These are phyloP conservation scores for Callyntrura sp. DNA, from an alignment of 2,888 invertebrate species.

Conservation along the genomic window DNA sequence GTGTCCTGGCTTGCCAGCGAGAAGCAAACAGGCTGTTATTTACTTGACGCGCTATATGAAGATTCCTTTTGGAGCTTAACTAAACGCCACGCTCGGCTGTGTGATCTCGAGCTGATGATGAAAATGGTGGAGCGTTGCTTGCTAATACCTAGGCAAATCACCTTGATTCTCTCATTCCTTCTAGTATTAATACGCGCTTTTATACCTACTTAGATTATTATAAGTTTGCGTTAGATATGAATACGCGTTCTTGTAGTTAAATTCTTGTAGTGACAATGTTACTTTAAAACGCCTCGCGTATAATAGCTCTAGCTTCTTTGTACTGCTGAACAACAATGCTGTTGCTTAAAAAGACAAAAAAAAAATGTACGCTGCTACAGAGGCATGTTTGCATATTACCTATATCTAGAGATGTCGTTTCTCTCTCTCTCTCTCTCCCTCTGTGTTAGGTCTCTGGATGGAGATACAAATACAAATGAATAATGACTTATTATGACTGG, in stretches of 20 bases:
- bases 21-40: too few species aligned
- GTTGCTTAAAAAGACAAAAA: not conserved
- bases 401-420: not conserved
- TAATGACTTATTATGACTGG: not conserved
- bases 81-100: not conserved
- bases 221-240: not conserved
- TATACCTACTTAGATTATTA: not conserved
- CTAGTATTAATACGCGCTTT: not conserved
- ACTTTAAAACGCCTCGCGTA: too few species aligned
- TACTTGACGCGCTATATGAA: too few species aligned
- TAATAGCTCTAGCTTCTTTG: not conserved
- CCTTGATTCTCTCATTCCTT: slow-evolving; percentile 24
- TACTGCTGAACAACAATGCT: slow-evolving; percentile 5
- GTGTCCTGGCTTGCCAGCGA: too few species aligned
- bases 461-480: slow-evolving; percentile 1
- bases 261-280: too few species aligned
- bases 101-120: not conserved
- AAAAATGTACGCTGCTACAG: not conserved
- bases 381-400: not conserved
- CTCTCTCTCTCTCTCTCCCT: not conserved
- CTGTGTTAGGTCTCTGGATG: not conserved
- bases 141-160: not conserved
- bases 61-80: not conserved
- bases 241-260: not conserved
- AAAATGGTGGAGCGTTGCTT: too few species aligned